Evolutionary conservation across 1,140 invertebrate genomes (phyloP).

Genomic region (Popillia japonica): DNA sequence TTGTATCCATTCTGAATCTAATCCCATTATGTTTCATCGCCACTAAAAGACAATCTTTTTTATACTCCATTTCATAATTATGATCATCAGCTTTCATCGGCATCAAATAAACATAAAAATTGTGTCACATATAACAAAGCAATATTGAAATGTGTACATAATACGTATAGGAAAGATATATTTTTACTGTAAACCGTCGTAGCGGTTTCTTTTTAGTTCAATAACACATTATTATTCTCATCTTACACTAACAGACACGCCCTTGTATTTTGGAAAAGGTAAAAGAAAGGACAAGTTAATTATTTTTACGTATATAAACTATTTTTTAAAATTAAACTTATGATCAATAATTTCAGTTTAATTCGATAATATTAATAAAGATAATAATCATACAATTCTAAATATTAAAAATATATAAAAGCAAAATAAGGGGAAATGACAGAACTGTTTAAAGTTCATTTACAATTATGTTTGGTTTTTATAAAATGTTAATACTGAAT

Average conservation of each 20-base stretch:
- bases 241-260: background rate
- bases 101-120: background rate
- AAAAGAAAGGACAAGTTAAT: background rate
- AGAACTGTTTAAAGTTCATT: conserved; percentile 50
- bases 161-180: background rate
- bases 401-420: conserved; percentile 24
- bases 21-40: background rate
- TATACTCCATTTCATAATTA: background rate
- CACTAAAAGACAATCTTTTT: background rate
- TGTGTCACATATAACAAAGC: conserved; percentile 24
- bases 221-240: background rate
- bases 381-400: conserved; percentile 13
- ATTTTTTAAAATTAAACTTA: conserved; percentile 16
- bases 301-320: background rate
- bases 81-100: background rate
- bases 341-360: background rate
- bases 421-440: conserved; percentile 44
- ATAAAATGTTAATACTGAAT: conserved; percentile 2
- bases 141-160: background rate
- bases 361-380: background rate
- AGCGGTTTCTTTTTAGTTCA: conserved; percentile 12
- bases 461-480: conserved; percentile 32
- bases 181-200: conserved; percentile 12
- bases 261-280: conserved; percentile 9
- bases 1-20: background rate